phyloP scores from a whole-genome alignment of 2,113 vertebrate species.

The Periophthalmus modestus region DNA sequence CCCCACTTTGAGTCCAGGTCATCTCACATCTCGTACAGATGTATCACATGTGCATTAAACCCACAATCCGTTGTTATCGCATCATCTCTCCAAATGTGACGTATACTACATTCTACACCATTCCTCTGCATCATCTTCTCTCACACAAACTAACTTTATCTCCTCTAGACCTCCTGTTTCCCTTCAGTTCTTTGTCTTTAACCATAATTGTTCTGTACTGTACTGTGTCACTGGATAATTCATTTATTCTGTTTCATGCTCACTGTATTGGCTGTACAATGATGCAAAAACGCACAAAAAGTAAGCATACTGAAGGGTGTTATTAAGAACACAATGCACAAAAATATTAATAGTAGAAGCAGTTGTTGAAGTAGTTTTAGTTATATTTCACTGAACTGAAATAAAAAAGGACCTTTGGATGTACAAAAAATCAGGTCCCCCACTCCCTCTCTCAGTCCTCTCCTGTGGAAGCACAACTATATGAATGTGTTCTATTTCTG shows the following conservation, averaged over 20 bases:
- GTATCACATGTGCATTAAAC: background rate
- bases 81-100: background rate
- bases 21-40: background rate
- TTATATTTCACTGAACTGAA: background rate
- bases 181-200: background rate
- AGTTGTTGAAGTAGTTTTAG: background rate
- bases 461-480: background rate
- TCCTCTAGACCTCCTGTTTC: background rate
- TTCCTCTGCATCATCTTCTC: background rate
- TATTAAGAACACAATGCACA: background rate
- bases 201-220: background rate
- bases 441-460: background rate
- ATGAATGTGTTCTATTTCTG: constrained; percentile 49
- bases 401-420: background rate
- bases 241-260: too few relatives aligned
- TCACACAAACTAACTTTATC: background rate
- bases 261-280: too few relatives aligned
- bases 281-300: background rate
- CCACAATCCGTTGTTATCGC: background rate
- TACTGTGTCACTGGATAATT: background rate
- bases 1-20: background rate
- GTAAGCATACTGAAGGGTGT: too few relatives aligned
- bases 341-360: background rate
- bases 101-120: too few relatives aligned
- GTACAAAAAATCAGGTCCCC: background rate